These are phyloP conservation scores for Pseudomyrmex flavicornis DNA, from an alignment of 1,140 invertebrate genomes.

Conservation along the genomic window DNA sequence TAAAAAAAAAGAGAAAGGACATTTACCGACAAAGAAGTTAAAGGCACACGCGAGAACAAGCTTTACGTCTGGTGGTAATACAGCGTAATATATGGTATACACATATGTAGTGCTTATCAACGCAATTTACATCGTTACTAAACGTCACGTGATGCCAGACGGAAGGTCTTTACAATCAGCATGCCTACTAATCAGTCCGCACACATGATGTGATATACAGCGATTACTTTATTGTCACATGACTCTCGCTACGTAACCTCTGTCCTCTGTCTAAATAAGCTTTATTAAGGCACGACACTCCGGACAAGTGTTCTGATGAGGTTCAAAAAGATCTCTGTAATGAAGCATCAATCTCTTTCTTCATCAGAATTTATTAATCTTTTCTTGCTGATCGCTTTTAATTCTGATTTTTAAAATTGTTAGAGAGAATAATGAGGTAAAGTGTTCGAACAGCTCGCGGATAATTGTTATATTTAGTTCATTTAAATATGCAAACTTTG, in stretches of 20 bases:
- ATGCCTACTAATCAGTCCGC: constrained; percentile 31
- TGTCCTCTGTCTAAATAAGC: constrained; percentile 28
- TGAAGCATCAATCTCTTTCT: neutral
- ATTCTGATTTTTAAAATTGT: no score
- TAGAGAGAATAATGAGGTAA: neutral
- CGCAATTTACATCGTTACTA: constrained; percentile 43
- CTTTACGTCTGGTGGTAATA: constrained; percentile 9
- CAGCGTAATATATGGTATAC: constrained; percentile 4
- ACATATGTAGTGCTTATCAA: constrained; percentile 38
- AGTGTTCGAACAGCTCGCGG: neutral
- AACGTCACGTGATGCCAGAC: constrained; percentile 14
- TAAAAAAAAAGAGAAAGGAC: neutral
- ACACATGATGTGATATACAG: neutral
- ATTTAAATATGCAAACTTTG: no score
- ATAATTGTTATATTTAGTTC: no score
- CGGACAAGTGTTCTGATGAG: constrained; percentile 28
- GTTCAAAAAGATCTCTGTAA: constrained; percentile 27
- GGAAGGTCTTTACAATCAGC: constrained; percentile 38
- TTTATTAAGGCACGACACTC: constrained; percentile 22
- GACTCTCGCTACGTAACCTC: neutral
- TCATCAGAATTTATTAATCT: constrained; percentile 18
- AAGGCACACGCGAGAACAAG: neutral
- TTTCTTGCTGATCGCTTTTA: neutral
- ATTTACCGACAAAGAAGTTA: neutral
- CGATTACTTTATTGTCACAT: constrained; percentile 6